Evolutionary conservation across 2,888 invertebrate genomes (phyloP).

Genomic region (Heterodera filipjevi): DNA sequence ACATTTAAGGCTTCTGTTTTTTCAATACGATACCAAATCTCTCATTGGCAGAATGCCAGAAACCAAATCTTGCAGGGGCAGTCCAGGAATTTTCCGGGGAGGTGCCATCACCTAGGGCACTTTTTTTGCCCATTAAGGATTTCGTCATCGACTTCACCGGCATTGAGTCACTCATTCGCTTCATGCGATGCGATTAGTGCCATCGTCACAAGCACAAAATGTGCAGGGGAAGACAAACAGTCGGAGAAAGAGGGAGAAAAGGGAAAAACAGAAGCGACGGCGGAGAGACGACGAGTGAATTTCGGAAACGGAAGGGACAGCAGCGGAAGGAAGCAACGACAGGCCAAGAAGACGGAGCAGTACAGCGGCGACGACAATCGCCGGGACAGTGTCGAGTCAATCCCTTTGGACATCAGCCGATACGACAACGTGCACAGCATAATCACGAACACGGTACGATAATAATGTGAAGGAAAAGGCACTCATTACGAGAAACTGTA

Average conservation of each 20-base stretch:
- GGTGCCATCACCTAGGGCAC: too few relatives aligned
- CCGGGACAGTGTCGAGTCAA: constrained; percentile 6
- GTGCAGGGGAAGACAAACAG: neutral
- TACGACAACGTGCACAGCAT: constrained; percentile 10
- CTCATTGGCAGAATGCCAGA: too few relatives aligned
- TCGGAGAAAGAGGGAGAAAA: neutral
- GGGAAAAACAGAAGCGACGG: neutral
- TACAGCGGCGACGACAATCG: neutral
- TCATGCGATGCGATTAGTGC: neutral
- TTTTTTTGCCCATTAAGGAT: neutral
- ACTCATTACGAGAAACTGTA: too few relatives aligned
- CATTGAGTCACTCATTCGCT: neutral
- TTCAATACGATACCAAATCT: too few relatives aligned
- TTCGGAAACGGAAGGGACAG: neutral
- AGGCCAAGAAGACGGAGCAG: neutral
- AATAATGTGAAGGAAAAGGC: neutral
- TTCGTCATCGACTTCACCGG: neutral
- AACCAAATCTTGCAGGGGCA: too few relatives aligned
- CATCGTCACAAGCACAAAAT: neutral
- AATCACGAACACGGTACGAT: neutral
- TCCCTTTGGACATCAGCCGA: constrained; percentile 16
- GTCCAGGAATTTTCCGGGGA: too few relatives aligned
- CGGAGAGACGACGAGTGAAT: neutral
- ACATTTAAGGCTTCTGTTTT: too few relatives aligned
- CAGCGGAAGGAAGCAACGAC: neutral